Evolutionary conservation across 2,888 invertebrate genomes (phyloP), one percentile per base, ranked within the genome.

Genomic region (Cerastis leucographa): DNA sequence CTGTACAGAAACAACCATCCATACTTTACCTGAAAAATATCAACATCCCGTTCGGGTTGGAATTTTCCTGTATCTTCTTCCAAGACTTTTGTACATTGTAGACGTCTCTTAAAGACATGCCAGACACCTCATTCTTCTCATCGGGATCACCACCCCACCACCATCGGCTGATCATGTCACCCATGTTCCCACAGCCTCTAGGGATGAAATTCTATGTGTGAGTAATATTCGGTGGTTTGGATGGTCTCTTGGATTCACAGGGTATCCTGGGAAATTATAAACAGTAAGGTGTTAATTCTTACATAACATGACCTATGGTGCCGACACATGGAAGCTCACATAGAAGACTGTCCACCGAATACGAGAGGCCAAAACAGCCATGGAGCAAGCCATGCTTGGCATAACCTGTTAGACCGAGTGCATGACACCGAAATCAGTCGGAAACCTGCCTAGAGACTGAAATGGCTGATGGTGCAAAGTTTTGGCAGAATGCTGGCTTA

Each of bases 71-170:
- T 6, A 94, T 85, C 0, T 83, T 80, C 1, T 84, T 77, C 94
- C 94, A 94, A 6, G 91, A 87, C 0, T 67, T 80, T 68, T 90
- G 88, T 4, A 94, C 86, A 14, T 86, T 74, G 81, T 92, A 80
- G 12, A 94, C 75, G 64, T 94, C 94, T n/a, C 92, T 88, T 29
- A 75, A 83, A 0, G 92, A 87, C 72, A 94, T 88, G 9, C 91
- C 92, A 7, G 94, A 92, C 12, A 90, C 44, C 0, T 87, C 81
- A 71, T 94, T 81, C 9, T 69, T 83, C 14, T 74, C 79, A 76
- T 94, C 93, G 2, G 93, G 92, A 61, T 93, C 90, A 0, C 90
- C 90, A 1, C 93, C 91, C 91, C 93, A 92, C 89, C 89, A 91
- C 65, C 90, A 74, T 17, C 82, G 85, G 44, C 83, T 88, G 44